phyloP scores from a whole-genome alignment of 2,113 vertebrate genomes.

The Typhlomys cinereus region DNA sequence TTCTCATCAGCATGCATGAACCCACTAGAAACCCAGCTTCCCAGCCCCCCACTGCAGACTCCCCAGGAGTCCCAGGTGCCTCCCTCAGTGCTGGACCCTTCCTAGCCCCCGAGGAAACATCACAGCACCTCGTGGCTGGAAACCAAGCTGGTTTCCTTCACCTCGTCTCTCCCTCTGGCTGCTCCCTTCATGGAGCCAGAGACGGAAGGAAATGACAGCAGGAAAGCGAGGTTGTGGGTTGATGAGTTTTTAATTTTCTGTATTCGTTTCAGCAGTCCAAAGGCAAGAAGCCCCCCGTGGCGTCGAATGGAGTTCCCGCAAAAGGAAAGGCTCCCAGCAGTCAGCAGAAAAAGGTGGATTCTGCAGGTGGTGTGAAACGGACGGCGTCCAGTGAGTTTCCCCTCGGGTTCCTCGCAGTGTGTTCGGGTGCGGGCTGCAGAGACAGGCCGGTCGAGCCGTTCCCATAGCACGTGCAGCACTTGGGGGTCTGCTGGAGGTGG shows the following conservation, averaged over 20 bases:
- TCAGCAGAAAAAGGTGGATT: slow-evolving; percentile 31
- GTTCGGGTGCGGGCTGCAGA: fast-evolving
- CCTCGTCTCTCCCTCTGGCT: fast-evolving
- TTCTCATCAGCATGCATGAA: background rate
- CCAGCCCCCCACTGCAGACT: background rate
- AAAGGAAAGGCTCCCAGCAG: slow-evolving; percentile 44
- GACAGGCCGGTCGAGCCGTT: fast-evolving
- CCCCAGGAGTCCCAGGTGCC: background rate
- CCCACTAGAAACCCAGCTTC: background rate
- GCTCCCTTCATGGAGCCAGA: background rate
- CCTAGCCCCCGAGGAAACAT: fast-evolving
- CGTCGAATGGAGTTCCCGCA: background rate
- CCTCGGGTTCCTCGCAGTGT: fast-evolving
- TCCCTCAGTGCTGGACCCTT: background rate
- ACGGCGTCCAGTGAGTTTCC: slow-evolving; percentile 56
- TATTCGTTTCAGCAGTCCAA: slow-evolving; percentile 60
- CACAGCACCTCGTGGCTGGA: fast-evolving
- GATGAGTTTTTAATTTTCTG: background rate
- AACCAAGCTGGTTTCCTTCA: fast-evolving
- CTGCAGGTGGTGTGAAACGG: background rate
- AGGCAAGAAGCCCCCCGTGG: slow-evolving; percentile 59
- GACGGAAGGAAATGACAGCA: background rate
- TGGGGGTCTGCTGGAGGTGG: fast-evolving
- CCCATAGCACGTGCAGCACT: fast-evolving
- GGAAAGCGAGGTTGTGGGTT: fast-evolving